Base-by-base conservation (phyloP, 2,113 vertebrate genomes). In the Calypte anna region DNA sequence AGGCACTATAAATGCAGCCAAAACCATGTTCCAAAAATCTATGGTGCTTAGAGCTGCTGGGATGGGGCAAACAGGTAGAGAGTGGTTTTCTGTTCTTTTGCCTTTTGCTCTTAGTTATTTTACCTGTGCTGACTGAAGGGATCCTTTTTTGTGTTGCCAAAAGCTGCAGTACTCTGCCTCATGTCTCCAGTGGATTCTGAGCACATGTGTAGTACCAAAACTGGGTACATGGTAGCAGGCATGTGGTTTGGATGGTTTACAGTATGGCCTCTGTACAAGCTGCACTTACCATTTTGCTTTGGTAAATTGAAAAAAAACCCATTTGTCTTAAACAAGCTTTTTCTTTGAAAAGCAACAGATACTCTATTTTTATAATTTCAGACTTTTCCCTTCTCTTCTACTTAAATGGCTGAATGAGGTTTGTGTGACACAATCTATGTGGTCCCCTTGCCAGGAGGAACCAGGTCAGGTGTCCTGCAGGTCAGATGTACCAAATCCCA, bases 171-270 rank as follows among this genome's bases (percentile, higher is more conserved):
- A 12, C 21, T 55, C 27, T 23, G 31, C 31, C 14, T 75, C 33
- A 18, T 23, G 31, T 25, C 8, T 68, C 33, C 7, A 23, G 51
- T 24, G n/a, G 61, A 8, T 54, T 13, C 13, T 0, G 2, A 21
- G 38, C 73, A n/a, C 0, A 5, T 5, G 23, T 40, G 3, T 22
- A 25, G 38, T 40, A 9, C 58, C 0, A 1, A n/a, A 50, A 18
- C 2, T 53, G 30, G n/a, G 33, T 48, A 24, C 31, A 11, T 21
- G 57, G 28, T 63, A 27, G 28, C 11, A 53, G 40, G 68, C 20
- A 13, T 2, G 1, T 15, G 51, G 23, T 8, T 23, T 54, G 36
- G 24, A 28, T 69, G 44, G 25, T 13, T 55, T 50, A 55, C 31
- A 43, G 22, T 18, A 18, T 22, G 31, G 43, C 18, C 43, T 63